These are phyloP conservation scores for Galaxias olidus DNA, from an alignment of 2,797 vertebrate species.

Conservation along the genomic window DNA sequence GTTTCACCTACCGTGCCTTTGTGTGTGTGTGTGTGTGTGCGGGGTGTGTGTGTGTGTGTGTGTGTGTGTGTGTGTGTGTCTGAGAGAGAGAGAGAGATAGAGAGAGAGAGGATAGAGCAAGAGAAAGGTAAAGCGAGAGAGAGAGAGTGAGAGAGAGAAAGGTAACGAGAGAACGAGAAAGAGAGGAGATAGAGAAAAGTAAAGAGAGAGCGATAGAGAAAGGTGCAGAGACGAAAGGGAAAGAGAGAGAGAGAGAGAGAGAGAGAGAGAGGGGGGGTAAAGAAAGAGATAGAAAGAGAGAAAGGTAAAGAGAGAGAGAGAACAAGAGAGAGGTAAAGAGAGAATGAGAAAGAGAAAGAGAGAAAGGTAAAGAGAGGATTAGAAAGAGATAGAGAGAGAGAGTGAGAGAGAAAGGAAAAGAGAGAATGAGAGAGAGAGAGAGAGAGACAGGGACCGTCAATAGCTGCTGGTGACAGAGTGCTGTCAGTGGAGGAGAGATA, in stretches of 20 bases:
- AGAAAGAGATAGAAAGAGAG: not conserved
- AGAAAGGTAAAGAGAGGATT: not conserved
- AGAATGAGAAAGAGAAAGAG: not conserved
- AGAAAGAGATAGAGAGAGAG: not conserved
- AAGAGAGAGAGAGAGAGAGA: not conserved
- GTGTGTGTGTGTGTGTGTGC: not conserved
- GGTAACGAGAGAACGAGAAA: not conserved
- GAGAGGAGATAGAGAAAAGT: not conserved
- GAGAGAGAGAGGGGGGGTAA: not conserved
- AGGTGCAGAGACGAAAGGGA: not conserved
- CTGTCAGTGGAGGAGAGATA: slow-evolving; percentile 62
- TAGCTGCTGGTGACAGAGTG: slow-evolving; percentile 56
- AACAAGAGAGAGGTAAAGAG: not conserved
- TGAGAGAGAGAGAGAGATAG: slow-evolving; percentile 29
- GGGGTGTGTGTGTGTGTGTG: not conserved
- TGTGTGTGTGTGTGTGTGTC: not conserved
- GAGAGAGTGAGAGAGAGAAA: slow-evolving; percentile 42
- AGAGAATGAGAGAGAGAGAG: not conserved
- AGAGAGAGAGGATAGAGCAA: slow-evolving; percentile 55
- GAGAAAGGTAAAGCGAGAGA: slow-evolving; percentile 58
- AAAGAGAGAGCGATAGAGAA: not conserved
- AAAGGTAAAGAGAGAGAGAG: not conserved
- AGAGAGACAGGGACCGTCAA: slow-evolving; percentile 15
- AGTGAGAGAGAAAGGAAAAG: not conserved
- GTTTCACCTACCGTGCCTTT: too few relatives aligned